Evolutionary conservation across 2,113 vertebrate species (phyloP).

Genomic region (Ancistrus triradiatus): DNA sequence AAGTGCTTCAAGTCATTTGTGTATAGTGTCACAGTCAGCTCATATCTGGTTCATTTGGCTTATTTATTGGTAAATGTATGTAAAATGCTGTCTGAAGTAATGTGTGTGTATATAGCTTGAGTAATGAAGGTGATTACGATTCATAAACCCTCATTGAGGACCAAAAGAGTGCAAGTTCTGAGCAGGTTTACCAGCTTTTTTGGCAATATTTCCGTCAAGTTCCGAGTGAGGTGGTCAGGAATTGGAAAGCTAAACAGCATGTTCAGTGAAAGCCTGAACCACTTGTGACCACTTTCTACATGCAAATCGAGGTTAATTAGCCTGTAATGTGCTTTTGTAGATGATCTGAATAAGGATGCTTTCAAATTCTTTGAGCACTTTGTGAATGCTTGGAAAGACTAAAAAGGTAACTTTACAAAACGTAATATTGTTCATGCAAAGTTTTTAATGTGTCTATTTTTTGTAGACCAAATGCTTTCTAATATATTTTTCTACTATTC

Average conservation of each 20-base stretch:
- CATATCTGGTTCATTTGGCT: not conserved
- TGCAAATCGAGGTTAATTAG: too few species aligned
- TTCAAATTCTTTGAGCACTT: constrained; percentile 11
- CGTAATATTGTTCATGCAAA: not conserved
- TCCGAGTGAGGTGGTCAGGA: not conserved
- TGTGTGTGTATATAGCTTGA: not conserved
- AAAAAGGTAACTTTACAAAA: not conserved
- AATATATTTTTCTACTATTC: constrained; percentile 14
- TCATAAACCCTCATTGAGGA: too few species aligned
- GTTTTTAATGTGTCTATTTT: too few species aligned
- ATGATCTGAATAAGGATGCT: not conserved
- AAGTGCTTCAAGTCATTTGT: not conserved
- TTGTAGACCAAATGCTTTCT: constrained; percentile 8
- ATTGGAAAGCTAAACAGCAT: not conserved
- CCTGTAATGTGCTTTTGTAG: not conserved
- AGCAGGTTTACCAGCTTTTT: too few species aligned
- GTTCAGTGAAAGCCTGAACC: too few species aligned
- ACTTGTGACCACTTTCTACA: too few species aligned
- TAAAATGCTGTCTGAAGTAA: not conserved
- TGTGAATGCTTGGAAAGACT: not conserved
- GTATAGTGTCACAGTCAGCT: not conserved
- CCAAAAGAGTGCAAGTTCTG: too few species aligned
- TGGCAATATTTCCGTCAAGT: not conserved
- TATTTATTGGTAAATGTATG: not conserved
- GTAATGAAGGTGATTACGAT: too few species aligned